These are phyloP conservation scores for Poeciliopsis turneri DNA, from an alignment of 2,797 vertebrate species.

Conservation along the genomic window DNA sequence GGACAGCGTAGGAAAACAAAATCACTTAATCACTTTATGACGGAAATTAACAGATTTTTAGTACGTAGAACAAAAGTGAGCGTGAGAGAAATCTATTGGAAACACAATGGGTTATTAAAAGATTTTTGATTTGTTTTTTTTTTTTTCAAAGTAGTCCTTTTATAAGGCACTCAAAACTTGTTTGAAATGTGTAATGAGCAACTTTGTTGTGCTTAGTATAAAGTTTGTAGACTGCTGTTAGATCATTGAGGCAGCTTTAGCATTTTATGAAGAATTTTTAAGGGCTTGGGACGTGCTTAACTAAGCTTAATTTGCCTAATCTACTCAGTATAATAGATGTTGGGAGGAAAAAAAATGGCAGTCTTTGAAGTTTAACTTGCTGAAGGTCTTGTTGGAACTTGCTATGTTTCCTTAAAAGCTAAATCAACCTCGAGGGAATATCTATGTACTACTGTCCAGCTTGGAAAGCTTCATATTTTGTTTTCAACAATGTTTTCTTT, in stretches of 20 bases:
- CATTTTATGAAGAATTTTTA: not conserved
- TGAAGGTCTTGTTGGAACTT: not conserved
- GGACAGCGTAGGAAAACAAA: not conserved
- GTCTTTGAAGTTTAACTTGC: not conserved
- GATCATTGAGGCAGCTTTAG: not conserved
- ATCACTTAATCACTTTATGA: not conserved
- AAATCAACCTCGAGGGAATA: not conserved
- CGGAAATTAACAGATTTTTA: not conserved
- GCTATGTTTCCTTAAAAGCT: not conserved
- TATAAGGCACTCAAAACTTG: not conserved
- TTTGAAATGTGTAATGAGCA: not conserved
- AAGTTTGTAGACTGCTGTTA: not conserved
- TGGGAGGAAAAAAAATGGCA: not conserved
- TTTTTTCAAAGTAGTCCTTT: not conserved
- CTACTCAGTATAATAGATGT: not conserved
- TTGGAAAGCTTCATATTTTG: not conserved
- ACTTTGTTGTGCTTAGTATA: not conserved
- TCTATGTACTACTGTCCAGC: not conserved
- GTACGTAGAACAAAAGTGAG: not conserved
- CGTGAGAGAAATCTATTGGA: not conserved
- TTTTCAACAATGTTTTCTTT: not conserved
- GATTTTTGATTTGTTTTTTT: not conserved
- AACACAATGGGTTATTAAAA: not conserved
- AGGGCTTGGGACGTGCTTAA: not conserved
- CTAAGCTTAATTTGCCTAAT: not conserved